Evolutionary conservation across 2,113 vertebrate species (phyloP).

Genomic region (Silurus meridionalis): DNA sequence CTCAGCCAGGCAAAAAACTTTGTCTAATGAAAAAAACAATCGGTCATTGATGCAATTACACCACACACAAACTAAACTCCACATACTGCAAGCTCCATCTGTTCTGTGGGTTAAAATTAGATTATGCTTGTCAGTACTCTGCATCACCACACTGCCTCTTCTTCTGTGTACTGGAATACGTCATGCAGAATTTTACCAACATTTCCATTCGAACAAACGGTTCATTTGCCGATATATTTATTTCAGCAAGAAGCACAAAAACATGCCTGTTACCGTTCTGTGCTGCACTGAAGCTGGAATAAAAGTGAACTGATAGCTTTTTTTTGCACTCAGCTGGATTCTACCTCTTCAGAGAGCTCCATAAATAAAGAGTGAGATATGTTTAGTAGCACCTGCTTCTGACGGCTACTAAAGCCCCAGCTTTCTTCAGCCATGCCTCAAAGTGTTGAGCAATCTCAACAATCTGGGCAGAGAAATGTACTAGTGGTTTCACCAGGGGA

Average conservation of each 20-base stretch:
- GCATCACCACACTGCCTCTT: background rate
- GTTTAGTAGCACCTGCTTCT: constrained; percentile 45
- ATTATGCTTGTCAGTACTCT: background rate
- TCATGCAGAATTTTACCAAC: background rate
- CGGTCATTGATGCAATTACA: background rate
- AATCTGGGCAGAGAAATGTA: background rate
- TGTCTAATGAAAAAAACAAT: constrained; percentile 1
- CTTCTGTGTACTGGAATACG: background rate
- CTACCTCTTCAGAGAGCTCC: constrained; percentile 9
- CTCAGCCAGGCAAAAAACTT: background rate
- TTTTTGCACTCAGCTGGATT: constrained; percentile 3
- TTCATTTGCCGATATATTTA: background rate
- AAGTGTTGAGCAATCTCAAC: background rate
- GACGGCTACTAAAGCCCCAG: constrained; percentile 30
- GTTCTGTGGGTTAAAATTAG: constrained; percentile 28
- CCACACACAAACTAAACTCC: background rate
- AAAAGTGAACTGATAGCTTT: constrained; percentile 35
- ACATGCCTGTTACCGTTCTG: background rate
- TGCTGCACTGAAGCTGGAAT: background rate
- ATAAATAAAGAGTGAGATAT: constrained; percentile 42
- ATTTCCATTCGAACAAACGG: background rate
- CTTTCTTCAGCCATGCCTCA: background rate
- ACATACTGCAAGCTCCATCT: constrained; percentile 19
- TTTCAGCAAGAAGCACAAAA: background rate
- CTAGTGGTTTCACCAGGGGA: background rate